Evolutionary conservation across 2,113 vertebrate species (phyloP).

Genomic region (Mesoclemmys tuberculata): DNA sequence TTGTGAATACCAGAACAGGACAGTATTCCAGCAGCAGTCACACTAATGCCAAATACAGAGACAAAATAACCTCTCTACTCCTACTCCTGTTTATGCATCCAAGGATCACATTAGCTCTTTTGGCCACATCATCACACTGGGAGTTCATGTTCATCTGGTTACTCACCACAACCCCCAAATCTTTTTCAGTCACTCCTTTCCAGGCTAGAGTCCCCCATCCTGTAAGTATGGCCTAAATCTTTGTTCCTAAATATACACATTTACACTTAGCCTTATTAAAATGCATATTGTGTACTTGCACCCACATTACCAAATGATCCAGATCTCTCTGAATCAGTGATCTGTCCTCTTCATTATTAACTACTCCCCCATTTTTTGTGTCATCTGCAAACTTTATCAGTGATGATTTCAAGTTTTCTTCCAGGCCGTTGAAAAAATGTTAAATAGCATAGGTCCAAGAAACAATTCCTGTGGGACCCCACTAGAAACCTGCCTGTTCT

Average conservation of each 20-base stretch:
- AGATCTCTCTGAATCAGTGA: background rate
- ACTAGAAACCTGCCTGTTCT: no score
- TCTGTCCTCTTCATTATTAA: background rate
- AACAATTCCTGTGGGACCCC: no score
- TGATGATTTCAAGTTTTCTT: background rate
- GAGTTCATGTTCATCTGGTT: background rate
- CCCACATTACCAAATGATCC: background rate
- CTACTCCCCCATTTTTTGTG: background rate
- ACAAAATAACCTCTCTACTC: background rate
- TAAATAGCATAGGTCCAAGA: background rate
- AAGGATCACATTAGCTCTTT: background rate
- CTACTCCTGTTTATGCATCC: background rate
- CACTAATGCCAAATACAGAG: background rate
- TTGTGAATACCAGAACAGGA: background rate
- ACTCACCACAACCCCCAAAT: background rate
- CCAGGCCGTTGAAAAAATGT: background rate
- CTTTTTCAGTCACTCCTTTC: background rate
- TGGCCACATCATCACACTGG: background rate
- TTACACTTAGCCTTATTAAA: background rate
- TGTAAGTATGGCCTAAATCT: background rate
- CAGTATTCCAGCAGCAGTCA: background rate
- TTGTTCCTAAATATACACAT: background rate
- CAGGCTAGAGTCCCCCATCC: background rate
- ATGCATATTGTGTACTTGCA: background rate
- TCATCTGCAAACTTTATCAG: background rate